phyloP scores from a whole-genome alignment of 1,140 invertebrate genomes.

The Trinorchestia longiramus region DNA sequence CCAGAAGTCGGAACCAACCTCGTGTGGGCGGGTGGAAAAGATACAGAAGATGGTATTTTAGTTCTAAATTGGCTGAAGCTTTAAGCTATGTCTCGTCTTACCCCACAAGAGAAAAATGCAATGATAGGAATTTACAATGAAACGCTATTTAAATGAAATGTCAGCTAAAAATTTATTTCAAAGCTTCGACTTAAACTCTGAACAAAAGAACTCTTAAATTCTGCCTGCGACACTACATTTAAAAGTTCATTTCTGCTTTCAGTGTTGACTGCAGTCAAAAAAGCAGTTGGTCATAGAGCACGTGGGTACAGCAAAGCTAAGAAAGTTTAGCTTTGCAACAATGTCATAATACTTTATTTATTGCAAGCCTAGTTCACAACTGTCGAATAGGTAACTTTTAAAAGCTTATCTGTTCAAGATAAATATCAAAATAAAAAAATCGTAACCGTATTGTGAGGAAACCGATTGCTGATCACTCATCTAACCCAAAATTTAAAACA shows the following conservation, averaged over 20 bases:
- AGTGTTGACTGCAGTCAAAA: too few species aligned
- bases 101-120: background rate
- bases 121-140: background rate
- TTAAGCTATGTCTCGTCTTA: background rate
- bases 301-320: too few species aligned
- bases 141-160: background rate
- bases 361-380: too few species aligned
- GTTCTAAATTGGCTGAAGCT: background rate
- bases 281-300: too few species aligned
- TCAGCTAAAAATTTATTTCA: background rate
- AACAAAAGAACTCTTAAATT: background rate
- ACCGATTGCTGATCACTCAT: too few species aligned
- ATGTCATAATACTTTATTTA: too few species aligned
- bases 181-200: background rate
- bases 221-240: background rate
- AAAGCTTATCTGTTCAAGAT: too few species aligned
- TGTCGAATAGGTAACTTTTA: too few species aligned
- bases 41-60: background rate
- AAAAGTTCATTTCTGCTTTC: background rate
- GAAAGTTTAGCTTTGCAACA: too few species aligned
- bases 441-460: too few species aligned
- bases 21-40: background rate
- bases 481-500: too few species aligned
- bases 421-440: too few species aligned
- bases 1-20: background rate